Evolutionary conservation across 1,140 invertebrate species (phyloP).

Genomic region (Zaprionus inermis): DNA sequence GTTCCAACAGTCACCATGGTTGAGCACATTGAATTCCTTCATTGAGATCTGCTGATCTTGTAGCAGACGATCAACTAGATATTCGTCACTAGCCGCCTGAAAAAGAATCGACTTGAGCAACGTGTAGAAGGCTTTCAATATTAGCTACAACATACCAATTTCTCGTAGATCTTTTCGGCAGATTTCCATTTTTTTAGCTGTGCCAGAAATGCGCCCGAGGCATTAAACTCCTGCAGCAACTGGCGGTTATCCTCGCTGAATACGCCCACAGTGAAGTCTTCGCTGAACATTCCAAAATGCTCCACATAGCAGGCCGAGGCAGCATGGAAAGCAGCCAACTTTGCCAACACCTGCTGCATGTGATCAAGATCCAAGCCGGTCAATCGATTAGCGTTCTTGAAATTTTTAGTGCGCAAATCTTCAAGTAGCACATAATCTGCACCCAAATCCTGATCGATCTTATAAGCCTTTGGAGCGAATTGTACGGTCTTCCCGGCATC

Average conservation of each 20-base stretch:
- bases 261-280: constrained; percentile 72
- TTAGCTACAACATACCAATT: constrained; percentile 52
- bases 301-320: constrained; percentile 81
- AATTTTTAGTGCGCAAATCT: constrained; percentile 85
- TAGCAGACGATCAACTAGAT: constrained; percentile 72
- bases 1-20: constrained; percentile 88
- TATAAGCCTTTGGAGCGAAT: constrained; percentile 72
- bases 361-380: constrained; percentile 85
- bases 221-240: constrained; percentile 75
- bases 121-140: constrained; percentile 40
- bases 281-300: constrained; percentile 66
- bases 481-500: constrained; percentile 62
- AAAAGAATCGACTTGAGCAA: background rate
- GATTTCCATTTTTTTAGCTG: constrained; percentile 81
- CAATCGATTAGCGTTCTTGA: constrained; percentile 85
- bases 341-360: constrained; percentile 84
- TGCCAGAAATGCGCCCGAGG: constrained; percentile 60
- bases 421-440: constrained; percentile 84
- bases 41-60: constrained; percentile 68
- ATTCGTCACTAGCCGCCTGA: constrained; percentile 71
- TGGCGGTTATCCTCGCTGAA: constrained; percentile 68
- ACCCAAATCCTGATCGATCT: constrained; percentile 68
- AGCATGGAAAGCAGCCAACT: constrained; percentile 86
- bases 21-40: constrained; percentile 87
- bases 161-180: constrained; percentile 68